Evolutionary conservation across 2,888 invertebrate genomes (phyloP), one percentile per base, ranked within the genome.

Genomic region (Troilus luridus): DNA sequence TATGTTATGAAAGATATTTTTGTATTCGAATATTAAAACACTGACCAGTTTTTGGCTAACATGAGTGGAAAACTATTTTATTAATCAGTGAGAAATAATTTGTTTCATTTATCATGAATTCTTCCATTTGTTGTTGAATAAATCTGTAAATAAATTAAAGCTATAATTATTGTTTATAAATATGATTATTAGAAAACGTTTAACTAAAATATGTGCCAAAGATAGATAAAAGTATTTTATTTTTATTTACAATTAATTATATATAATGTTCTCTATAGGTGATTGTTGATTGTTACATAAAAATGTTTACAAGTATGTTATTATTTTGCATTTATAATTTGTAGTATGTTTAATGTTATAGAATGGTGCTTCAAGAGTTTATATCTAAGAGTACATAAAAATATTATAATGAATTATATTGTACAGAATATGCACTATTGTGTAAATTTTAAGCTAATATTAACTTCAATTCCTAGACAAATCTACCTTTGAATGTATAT

Each of bases 301-400:
- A 89, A 89, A 67, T 89, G 67, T 89, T 89, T 64, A 64, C 54
- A 56, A 89, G 67, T 60, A 54, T 89, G 60, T 89, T 64, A 67
- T 64, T 67, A 89, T 89, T 89, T 89, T 56, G 89, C 89, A 89
- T 62, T 64, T 89, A 67, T 89, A 64, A 89, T 60, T 89, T 89
- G 89, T 89, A 89, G 89, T 67, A 89, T 67, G 64, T 89, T 64
- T 64, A 54, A 89, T 64, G 54, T 89, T 89, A 89, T 89, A 89
- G 89, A 54, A 89, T 89, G 89, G 89, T 89, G 89, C 89, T 89
- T 89, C 89, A 89, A 89, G 89, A 89, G 64, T 89, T 41, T 62
- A 64, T 85, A 58, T 85, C 56, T 85, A 85, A 56, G 56, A 85
- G n/a, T 85, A 85, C 19, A 85, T 85, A 85, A 85, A 19, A 85